Base-by-base conservation (phyloP, 1,140 invertebrate genomes). In the Zaprionus vittiger region DNA sequence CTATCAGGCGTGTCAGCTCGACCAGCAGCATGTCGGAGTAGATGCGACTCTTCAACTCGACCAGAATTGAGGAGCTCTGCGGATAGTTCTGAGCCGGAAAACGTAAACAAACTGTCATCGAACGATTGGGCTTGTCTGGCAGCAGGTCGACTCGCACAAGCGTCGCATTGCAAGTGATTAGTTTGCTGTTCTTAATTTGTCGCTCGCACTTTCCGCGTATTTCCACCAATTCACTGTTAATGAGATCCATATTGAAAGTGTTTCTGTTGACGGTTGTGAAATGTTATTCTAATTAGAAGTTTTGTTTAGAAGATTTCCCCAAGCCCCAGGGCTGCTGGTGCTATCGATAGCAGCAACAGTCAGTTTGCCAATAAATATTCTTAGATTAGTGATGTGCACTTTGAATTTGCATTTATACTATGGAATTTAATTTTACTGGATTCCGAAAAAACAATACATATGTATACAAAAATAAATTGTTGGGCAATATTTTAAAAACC, bases 41-140 rank as follows among this genome's bases (percentile, higher is more conserved):
- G 41, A 94, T 95, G 92, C 96, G 96, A 78, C 95, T 96, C 83
- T 96, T 96, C 0, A 97, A 91, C 93, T 97, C 96, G n/a, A 96
- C 92, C 14, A 97, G 85, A 3, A 96, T 79, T 1, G 94, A 91
- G 1, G 84, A 77, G 7, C 86, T 71, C 3, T 95, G 95, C 91
- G 97, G 97, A 41, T 86, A 83, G 38, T 94, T 92, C 9, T 93
- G 20, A 12, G 47, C 75, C 5, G 95, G 94, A 91, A 96, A 97
- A 80, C 96, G 95, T 22, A 96, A 93, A 77, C 95, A 96, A 52
- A 94, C 94, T 14, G 95, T 93, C 47, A 97, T 86, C 61, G 94
- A 93, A 79, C 96, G 96, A 75, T 94, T 94, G 41, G 93, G 91
- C 55, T 95, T 95, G 11, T 91, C 69, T 4, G 86, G 76, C 80